These are phyloP conservation scores for Pammene aurita DNA, from an alignment of 2,888 invertebrate species.

Conservation along the genomic window DNA sequence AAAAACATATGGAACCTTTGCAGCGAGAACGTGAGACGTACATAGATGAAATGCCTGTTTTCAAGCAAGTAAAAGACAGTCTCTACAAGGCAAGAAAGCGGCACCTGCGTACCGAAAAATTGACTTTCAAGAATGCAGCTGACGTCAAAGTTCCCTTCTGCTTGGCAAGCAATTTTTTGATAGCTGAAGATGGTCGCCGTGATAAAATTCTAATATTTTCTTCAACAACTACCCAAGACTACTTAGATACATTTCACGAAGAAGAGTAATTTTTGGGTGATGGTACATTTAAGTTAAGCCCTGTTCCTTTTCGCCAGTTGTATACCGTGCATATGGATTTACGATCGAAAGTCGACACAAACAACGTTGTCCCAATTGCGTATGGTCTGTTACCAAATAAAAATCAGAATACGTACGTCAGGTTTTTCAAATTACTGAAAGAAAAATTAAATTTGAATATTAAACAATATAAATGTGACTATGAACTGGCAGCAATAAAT, in stretches of 20 bases:
- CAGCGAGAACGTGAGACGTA: background rate
- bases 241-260: slow-evolving; percentile 2
- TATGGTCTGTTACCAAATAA: slow-evolving; percentile 39
- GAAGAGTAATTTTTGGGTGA: slow-evolving; percentile 2
- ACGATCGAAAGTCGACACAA: slow-evolving; percentile 28
- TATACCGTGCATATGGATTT: slow-evolving; percentile 18
- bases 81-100: background rate
- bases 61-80: background rate
- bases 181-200: slow-evolving; percentile 3
- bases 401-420: slow-evolving; percentile 32
- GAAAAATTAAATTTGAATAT: slow-evolving; percentile 11
- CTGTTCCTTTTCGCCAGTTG: slow-evolving; percentile 15
- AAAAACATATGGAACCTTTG: slow-evolving; percentile 3
- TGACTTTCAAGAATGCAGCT: background rate
- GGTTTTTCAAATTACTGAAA: slow-evolving; percentile 14
- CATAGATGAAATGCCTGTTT: slow-evolving; percentile 8
- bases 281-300: slow-evolving; percentile 7
- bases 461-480: slow-evolving; percentile 15
- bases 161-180: slow-evolving; percentile 1
- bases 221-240: slow-evolving; percentile 1
- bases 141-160: background rate
- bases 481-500: slow-evolving; percentile 8
- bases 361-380: slow-evolving; percentile 38
- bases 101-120: slow-evolving; percentile 3
- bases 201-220: slow-evolving; percentile 8